These are phyloP conservation scores for Phengaris alcon DNA, from an alignment of 2,888 invertebrate species.

Conservation along the genomic window DNA sequence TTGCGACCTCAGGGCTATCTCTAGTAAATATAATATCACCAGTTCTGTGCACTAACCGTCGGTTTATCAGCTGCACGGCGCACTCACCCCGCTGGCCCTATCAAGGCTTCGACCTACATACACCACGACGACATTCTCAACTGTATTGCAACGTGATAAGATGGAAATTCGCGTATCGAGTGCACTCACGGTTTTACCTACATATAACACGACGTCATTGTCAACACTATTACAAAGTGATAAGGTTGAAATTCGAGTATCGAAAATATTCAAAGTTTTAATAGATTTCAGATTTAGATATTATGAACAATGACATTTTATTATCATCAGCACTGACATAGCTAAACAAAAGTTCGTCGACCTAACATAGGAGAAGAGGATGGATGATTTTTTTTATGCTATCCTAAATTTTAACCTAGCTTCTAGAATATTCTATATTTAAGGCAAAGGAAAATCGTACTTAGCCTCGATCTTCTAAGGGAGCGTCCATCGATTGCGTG, in stretches of 20 bases:
- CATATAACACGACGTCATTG: background rate
- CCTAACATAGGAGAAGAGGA: background rate
- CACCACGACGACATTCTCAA: background rate
- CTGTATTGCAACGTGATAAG: background rate
- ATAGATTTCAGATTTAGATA: constrained; percentile 13
- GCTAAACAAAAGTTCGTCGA: background rate
- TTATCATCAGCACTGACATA: background rate
- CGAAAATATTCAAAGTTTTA: background rate
- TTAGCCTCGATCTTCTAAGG: no score
- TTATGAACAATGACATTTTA: constrained; percentile 14
- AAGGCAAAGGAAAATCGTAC: no score
- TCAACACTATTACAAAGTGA: background rate
- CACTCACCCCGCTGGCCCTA: constrained; percentile 15
- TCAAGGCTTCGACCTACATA: constrained; percentile 24
- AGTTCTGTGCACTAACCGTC: background rate
- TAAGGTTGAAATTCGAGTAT: background rate
- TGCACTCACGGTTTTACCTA: background rate
- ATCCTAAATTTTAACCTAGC: background rate
- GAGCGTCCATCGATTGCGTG: no score
- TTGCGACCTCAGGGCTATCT: background rate
- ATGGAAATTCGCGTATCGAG: background rate
- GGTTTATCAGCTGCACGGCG: constrained; percentile 10
- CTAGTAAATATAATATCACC: background rate
- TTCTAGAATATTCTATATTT: background rate
- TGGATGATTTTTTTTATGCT: background rate